phyloP scores from a whole-genome alignment of 2,888 invertebrate genomes.

The Hypomecis atomaria region DNA sequence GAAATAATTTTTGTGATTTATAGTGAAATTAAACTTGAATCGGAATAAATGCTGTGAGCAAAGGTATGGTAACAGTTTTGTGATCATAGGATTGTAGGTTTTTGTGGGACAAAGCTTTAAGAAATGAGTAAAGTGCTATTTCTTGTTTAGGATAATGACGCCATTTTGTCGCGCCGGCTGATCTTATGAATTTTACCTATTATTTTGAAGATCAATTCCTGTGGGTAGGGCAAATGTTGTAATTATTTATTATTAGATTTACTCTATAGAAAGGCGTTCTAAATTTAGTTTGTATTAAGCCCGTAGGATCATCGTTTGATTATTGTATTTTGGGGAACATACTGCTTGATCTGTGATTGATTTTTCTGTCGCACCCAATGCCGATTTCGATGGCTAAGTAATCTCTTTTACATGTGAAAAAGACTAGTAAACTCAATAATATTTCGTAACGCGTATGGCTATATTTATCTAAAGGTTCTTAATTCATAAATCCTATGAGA shows the following conservation, averaged over 20 bases:
- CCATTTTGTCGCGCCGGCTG: slow-evolving; percentile 85
- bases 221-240: slow-evolving; percentile 55
- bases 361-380: slow-evolving; percentile 44
- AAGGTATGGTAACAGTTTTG: slow-evolving; percentile 49
- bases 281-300: slow-evolving; percentile 17
- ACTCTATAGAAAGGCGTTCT: slow-evolving; percentile 21
- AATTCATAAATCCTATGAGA: slow-evolving; percentile 6
- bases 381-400: slow-evolving; percentile 27
- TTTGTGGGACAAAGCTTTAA: not conserved
- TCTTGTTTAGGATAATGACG: slow-evolving; percentile 80
- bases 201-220: slow-evolving; percentile 64
- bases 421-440: not conserved
- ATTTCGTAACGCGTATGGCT: not conserved
- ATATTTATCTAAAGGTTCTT: not conserved
- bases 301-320: slow-evolving; percentile 2
- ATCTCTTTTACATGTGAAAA: slow-evolving; percentile 11
- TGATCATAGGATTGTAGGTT: not conserved
- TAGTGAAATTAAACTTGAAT: slow-evolving; percentile 63
- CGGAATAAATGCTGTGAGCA: slow-evolving; percentile 61
- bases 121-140: slow-evolving; percentile 47
- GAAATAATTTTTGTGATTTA: slow-evolving; percentile 69
- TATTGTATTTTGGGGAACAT: slow-evolving; percentile 21
- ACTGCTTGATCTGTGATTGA: slow-evolving; percentile 46
- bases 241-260: slow-evolving; percentile 50
- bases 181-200: slow-evolving; percentile 69